Conservation (phyloP, 1,140 invertebrate genomes). For the Melitaea cinxia region DNA sequence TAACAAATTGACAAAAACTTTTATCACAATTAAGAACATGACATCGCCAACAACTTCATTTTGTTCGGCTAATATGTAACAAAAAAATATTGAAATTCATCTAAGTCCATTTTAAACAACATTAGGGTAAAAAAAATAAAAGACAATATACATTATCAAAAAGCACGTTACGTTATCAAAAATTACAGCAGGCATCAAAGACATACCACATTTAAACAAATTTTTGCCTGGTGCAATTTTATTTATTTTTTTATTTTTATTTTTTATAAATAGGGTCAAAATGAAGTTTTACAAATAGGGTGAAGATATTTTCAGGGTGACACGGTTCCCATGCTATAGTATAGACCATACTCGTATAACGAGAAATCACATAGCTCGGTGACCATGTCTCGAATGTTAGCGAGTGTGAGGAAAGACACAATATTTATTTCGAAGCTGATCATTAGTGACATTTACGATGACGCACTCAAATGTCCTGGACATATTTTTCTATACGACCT, state of each 20-base stretch:
- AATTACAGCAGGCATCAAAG: background rate
- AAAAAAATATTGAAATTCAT: background rate
- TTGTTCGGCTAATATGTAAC: background rate
- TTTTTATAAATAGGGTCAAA: no score
- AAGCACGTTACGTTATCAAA: background rate
- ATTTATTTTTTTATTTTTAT: no score
- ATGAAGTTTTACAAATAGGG: constrained; percentile 11
- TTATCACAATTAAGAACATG: background rate
- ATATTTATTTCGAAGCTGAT: constrained; percentile 15
- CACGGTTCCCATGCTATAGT: background rate
- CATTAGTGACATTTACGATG: constrained; percentile 13
- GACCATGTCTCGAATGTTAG: background rate
- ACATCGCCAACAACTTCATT: background rate
- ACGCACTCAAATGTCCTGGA: constrained; percentile 3
- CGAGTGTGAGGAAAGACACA: constrained; percentile 22
- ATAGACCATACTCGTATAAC: no score
- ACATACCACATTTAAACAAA: no score
- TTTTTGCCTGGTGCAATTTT: no score
- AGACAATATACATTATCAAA: no score
- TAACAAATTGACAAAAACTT: background rate
- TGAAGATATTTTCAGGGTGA: background rate
- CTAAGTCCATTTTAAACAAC: no score
- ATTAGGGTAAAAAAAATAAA: no score
- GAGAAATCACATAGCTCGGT: background rate
- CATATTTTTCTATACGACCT: constrained; percentile 12